Evolutionary conservation across 2,797 vertebrate species (phyloP), one percentile per base, ranked within the genome.

Genomic region (Petrocephalus sullivani): DNA sequence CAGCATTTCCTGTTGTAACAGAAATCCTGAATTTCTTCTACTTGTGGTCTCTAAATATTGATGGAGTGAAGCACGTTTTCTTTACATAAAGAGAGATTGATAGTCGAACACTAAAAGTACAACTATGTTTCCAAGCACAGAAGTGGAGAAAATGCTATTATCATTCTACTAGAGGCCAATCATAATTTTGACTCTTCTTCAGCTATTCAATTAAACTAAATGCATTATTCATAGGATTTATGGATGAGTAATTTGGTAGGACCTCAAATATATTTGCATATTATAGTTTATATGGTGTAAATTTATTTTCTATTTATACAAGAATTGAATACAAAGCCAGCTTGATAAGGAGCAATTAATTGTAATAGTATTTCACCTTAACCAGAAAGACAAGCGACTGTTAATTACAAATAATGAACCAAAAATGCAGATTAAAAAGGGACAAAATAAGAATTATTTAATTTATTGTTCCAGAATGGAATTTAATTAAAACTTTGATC

Each of bases 251-350:
- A 49, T 82, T 88, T 78, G 87, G 67, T 88, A n/a, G 56, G n/a
- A 86, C 56, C 85, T 41, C 81, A 84, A 84, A 54, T 84, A 46
- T 86, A 41, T 82, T 78, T 81, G 87, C 61, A 56, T 51, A 56
- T 87, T 87, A 87, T 57, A 81, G 54, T 86, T 86, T 58, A 46
- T 86, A 46, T 41, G 54, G 56, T 86, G 14, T 58, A 41, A 86
- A 86, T 86, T 58, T 86, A 86, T 86, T 86, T 86, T 60, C 54
- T 86, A 86, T 86, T 86, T 86, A 86, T 86, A 86, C 10, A 58
- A 60, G 85, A 86, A 86, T 86, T 86, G 56, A 58, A 58, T 41
- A 58, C 56, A 58, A 86, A 60, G 54, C 54, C 85, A 86, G 56
- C 33, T 56, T 33, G 56, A 86, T 86, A 86, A 86, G 85, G 56